phyloP scores from a whole-genome alignment of 92 coral and sea anemone species.

The Phenganax marumi region DNA sequence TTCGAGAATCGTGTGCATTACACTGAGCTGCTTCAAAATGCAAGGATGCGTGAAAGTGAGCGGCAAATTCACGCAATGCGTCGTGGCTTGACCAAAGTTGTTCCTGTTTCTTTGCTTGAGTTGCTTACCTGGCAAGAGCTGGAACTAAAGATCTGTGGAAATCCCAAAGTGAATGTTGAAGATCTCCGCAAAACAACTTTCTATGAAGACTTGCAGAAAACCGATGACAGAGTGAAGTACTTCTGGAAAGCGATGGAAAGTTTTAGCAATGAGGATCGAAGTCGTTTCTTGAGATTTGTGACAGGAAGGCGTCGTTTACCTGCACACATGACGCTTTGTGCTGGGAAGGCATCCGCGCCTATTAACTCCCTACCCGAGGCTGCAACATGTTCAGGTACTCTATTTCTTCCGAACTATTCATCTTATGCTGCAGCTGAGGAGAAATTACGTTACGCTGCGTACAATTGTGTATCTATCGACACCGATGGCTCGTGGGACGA shows the following conservation, averaged over 20 bases:
- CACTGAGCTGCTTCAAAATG: slow-evolving; percentile 66
- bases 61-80: slow-evolving; percentile 84
- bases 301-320: slow-evolving; percentile 96
- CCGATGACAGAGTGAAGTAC: slow-evolving; percentile 82
- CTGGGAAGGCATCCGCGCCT: slow-evolving; percentile 78
- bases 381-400: slow-evolving; percentile 94
- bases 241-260: slow-evolving; percentile 91
- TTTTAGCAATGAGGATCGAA: slow-evolving; percentile 97
- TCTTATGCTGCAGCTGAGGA: slow-evolving; percentile 96
- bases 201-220: slow-evolving; percentile 83
- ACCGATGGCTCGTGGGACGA: slow-evolving; percentile 99
- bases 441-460: slow-evolving; percentile 94
- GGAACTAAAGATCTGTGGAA: slow-evolving; percentile 90
- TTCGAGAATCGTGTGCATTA: slow-evolving; percentile 79
- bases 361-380: slow-evolving; percentile 93
- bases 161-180: slow-evolving; percentile 85
- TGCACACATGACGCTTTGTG: slow-evolving; percentile 81
- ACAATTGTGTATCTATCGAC: slow-evolving; percentile 95
- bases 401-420: slow-evolving; percentile 90
- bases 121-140: slow-evolving; percentile 98
- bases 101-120: slow-evolving; percentile 87
- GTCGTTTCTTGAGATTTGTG: slow-evolving; percentile 96
- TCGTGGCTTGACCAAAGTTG: slow-evolving; percentile 86
- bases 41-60: slow-evolving; percentile 80
- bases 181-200: slow-evolving; percentile 64